phyloP scores from a whole-genome alignment of 2,888 invertebrate genomes.

The Phengaris alcon region DNA sequence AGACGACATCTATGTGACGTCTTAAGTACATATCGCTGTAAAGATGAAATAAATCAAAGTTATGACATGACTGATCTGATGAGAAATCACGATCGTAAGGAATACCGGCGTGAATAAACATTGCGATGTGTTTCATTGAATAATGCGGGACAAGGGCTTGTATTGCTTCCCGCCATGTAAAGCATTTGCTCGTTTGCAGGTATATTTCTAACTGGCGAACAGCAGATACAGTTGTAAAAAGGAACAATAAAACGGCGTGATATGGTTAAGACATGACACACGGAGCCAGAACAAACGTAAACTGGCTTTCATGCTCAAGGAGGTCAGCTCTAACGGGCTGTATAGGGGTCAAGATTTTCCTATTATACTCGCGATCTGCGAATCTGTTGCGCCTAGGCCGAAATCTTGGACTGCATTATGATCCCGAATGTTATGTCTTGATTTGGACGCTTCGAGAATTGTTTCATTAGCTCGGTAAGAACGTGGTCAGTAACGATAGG shows the following conservation, averaged over 20 bases:
- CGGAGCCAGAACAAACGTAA: constrained; percentile 7
- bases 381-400: constrained; percentile 13
- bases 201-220: no score
- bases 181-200: no score
- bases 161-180: no score
- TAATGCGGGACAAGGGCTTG: no score
- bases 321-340: constrained; percentile 17
- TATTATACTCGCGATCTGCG: constrained; percentile 7
- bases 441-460: neutral
- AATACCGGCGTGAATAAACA: no score
- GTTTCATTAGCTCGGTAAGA: neutral
- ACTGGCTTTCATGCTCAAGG: constrained; percentile 2
- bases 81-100: neutral
- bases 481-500: no score
- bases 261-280: neutral
- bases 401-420: neutral
- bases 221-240: neutral
- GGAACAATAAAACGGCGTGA: neutral
- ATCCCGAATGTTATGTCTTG: neutral
- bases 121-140: no score
- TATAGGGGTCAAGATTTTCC: constrained; percentile 15
- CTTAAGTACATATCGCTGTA: neutral
- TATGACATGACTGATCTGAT: neutral
- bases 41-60: neutral
- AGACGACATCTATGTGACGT: neutral